phyloP scores from a whole-genome alignment of 2,797 vertebrate species.

The Pantherophis vulpinus region DNA sequence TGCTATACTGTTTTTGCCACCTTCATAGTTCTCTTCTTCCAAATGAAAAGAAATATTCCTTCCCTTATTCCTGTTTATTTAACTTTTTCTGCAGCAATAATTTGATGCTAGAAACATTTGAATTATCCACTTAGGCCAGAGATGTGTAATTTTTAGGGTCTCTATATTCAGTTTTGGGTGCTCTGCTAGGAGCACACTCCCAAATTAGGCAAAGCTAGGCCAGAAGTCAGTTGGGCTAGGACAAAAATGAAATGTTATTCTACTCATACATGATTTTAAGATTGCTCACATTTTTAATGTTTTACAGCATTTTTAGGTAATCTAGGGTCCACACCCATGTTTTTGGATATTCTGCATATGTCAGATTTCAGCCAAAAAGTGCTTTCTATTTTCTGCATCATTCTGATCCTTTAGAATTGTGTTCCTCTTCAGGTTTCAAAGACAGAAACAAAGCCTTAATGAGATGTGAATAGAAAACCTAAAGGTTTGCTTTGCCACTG shows the following conservation, averaged over 20 bases:
- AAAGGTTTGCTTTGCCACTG: background rate
- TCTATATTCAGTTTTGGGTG: background rate
- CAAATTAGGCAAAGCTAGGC: background rate
- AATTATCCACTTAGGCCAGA: background rate
- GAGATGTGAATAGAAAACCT: conserved; percentile 23
- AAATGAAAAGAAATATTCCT: background rate
- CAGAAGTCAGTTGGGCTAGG: background rate
- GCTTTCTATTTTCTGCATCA: background rate
- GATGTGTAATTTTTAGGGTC: background rate
- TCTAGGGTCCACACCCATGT: background rate
- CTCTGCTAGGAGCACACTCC: background rate
- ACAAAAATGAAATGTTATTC: background rate
- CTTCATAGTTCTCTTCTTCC: background rate
- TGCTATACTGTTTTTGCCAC: background rate
- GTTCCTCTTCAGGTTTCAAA: background rate
- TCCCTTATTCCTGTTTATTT: background rate
- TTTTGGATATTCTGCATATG: background rate
- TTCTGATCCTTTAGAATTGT: background rate
- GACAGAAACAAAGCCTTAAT: conserved; percentile 8
- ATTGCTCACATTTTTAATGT: background rate
- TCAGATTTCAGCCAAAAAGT: background rate
- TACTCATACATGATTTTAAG: background rate
- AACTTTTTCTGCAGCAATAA: background rate
- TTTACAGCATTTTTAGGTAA: background rate
- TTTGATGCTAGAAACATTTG: background rate